Conservation (phyloP, 1,140 invertebrate genomes). For the Aleiodes sp. region DNA sequence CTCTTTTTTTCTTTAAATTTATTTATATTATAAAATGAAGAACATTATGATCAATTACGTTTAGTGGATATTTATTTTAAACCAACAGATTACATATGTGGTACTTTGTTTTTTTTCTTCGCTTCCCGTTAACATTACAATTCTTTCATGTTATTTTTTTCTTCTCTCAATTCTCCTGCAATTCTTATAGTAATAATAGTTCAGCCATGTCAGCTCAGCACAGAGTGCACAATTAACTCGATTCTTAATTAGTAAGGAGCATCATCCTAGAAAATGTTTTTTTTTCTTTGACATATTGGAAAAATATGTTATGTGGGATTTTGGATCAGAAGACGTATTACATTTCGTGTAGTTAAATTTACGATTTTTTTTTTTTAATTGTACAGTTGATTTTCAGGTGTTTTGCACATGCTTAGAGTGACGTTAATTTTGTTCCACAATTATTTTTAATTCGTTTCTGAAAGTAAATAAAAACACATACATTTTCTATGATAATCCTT, state of each 20-base stretch:
- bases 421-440: neutral
- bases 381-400: no score
- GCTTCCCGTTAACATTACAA: slow-evolving; percentile 46
- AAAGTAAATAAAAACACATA: slow-evolving; percentile 21
- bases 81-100: slow-evolving; percentile 54
- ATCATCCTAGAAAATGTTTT: slow-evolving; percentile 47
- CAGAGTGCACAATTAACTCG: slow-evolving; percentile 47
- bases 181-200: slow-evolving; percentile 31
- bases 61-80: slow-evolving; percentile 56
- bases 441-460: no score
- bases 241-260: slow-evolving; percentile 38
- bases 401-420: no score
- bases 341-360: no score
- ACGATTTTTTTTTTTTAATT: no score
- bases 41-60: neutral
- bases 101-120: slow-evolving; percentile 41
- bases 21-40: no score
- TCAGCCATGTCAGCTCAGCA: slow-evolving; percentile 30
- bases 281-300: slow-evolving; percentile 8
- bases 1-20: no score
- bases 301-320: neutral
- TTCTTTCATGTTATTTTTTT: slow-evolving; percentile 18
- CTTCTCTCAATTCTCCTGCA: slow-evolving; percentile 46
- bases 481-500: slow-evolving; percentile 33
- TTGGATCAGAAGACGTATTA: no score